Base-by-base conservation (phyloP, 2,797 vertebrate genomes). In the Chromis chromis region DNA sequence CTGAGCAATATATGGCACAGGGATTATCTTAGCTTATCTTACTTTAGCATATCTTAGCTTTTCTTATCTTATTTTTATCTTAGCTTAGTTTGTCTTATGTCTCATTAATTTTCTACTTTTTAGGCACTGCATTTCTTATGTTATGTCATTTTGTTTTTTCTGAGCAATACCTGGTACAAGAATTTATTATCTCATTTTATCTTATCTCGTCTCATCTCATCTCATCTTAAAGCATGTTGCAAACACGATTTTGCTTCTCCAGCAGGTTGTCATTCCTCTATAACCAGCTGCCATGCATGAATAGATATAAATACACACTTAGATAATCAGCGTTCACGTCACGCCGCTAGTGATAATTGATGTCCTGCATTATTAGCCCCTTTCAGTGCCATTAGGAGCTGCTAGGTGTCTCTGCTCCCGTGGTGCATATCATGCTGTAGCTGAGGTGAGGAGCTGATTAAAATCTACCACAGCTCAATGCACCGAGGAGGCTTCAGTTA, bases 381-480 rank as follows among this genome's bases (percentile, higher is more conserved):
- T 84, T 69, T 78, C 82, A 74, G 57, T 65, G 72, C 56, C 84
- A 87, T 86, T 86, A 76, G 78, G 75, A 83, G 67, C 59, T 72
- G 27, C 68, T 48, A 58, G 78, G 56, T 77, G 75, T 76, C 77
- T 40, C 21, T 39, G 69, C 69, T 86, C 79, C 83, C 22, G 25
- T 21, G 70, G 83, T 75, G 67, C 74, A 31, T 72, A 73, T 86
- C 85, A 65, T 49, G 57, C 76, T 70, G 68, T 53, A 83, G 70
- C 69, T 61, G 84, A 88, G 79, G 76, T 57, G 56, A 85, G 81
- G 73, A 85, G 76, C 88, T 87, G 91, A 94, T 91, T 92, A 91
- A 88, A 93, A 91, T 90, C 89, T 74, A 70, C 82, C 88, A 90
- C 88, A 85, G 84, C 83, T 79, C 81, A 77, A 46, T 86, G 90